Evolutionary conservation across 2,888 invertebrate genomes (phyloP).

Genomic region (Cerceris rybyensis): DNA sequence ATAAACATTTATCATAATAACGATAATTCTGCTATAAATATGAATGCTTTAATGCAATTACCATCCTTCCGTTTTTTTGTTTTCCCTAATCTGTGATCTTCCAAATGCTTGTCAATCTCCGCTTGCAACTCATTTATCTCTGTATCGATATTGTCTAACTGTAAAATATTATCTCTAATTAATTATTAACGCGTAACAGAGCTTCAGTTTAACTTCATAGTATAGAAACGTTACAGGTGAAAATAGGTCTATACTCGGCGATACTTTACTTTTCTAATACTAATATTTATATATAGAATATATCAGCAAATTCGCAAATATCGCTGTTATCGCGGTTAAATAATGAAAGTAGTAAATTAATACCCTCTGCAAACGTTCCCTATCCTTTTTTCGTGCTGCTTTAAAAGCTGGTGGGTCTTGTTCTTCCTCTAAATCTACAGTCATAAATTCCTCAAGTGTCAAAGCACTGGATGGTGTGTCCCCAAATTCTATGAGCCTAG

Average conservation of each 20-base stretch:
- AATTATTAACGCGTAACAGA: not conserved
- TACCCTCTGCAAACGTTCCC: conserved; percentile 91
- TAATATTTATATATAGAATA: too few relatives aligned
- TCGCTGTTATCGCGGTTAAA: too few relatives aligned
- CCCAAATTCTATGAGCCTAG: conserved; percentile 94
- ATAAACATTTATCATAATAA: conserved; percentile 7
- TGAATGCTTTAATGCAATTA: conserved; percentile 54
- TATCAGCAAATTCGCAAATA: too few relatives aligned
- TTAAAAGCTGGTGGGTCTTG: conserved; percentile 98
- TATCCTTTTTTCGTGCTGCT: conserved; percentile 93
- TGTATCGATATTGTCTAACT: conserved; percentile 80
- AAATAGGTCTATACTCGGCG: too few relatives aligned
- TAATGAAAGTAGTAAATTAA: conserved; percentile 51
- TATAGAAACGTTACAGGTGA: too few relatives aligned
- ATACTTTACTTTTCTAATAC: too few relatives aligned
- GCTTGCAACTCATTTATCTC: conserved; percentile 90
- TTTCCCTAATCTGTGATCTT: conserved; percentile 81
- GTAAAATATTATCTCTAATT: conserved; percentile 59
- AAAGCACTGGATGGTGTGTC: conserved; percentile 97
- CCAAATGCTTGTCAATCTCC: conserved; percentile 92
- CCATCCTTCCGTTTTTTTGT: conserved; percentile 82
- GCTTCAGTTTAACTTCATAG: too few relatives aligned
- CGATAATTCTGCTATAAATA: not conserved
- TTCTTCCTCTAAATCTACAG: conserved; percentile 97
- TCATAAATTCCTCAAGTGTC: conserved; percentile 98